phyloP scores from a whole-genome alignment of 1,140 invertebrate species.

The Steinernema feltiae region DNA sequence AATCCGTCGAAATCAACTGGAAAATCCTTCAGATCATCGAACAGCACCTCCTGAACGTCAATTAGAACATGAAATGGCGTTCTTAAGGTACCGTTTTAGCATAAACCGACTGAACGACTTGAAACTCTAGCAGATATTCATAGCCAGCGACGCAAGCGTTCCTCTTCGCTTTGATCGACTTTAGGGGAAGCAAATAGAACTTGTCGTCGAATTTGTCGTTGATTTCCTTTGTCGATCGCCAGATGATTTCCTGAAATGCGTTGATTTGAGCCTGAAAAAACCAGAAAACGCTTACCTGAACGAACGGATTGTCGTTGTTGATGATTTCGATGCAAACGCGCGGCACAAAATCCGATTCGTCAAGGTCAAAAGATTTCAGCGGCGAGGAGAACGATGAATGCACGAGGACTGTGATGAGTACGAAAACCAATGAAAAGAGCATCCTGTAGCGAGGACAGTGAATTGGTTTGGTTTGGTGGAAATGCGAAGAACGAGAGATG shows the following conservation, averaged over 20 bases:
- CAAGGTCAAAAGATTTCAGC: neutral
- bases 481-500: neutral
- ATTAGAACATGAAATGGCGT: neutral
- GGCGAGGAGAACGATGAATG: neutral
- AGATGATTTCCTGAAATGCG: neutral
- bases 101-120: neutral
- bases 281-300: neutral
- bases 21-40: neutral
- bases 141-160: neutral
- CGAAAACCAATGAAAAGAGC: no score
- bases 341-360: neutral
- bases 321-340: neutral
- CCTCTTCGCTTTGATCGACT: neutral
- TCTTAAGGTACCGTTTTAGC: neutral
- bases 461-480: no score
- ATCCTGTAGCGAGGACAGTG: no score
- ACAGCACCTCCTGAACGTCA: neutral
- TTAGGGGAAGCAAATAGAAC: neutral
- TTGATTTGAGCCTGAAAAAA: neutral
- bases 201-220: constrained; percentile 10
- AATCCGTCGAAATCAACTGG: neutral
- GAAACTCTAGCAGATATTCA: neutral
- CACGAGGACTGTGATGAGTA: no score
- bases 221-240: neutral
- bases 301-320: neutral